Evolutionary conservation across 1,140 invertebrate genomes (phyloP).

Genomic region (Bombus waltoni): DNA sequence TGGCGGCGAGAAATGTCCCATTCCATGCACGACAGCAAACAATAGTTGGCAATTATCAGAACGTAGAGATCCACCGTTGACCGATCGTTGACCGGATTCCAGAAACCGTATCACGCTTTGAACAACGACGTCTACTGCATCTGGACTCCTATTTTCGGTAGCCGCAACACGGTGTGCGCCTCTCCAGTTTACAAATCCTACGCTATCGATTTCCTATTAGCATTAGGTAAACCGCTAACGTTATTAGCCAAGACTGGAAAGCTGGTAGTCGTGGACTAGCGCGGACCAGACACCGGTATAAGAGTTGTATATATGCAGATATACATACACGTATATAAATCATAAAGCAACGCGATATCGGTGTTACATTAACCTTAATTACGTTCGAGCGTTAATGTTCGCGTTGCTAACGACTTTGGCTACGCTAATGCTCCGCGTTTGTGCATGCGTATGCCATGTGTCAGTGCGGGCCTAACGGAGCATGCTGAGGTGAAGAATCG

Average conservation of each 20-base stretch:
- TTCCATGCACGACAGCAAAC: not conserved
- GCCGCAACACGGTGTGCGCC: slow-evolving; percentile 11
- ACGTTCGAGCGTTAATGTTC: slow-evolving; percentile 39
- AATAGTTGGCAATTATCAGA: slow-evolving; percentile 38
- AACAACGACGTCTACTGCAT: slow-evolving; percentile 33
- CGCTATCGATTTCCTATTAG: slow-evolving; percentile 52
- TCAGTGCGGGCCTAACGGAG: slow-evolving; percentile 11
- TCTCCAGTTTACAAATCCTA: slow-evolving; percentile 35
- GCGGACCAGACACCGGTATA: slow-evolving; percentile 1
- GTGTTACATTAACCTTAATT: slow-evolving; percentile 51
- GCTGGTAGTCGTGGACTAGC: not conserved
- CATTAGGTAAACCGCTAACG: slow-evolving; percentile 24
- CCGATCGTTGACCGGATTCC: slow-evolving; percentile 21
- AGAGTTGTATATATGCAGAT: not conserved
- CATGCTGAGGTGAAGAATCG: not conserved
- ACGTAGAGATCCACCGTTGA: not conserved
- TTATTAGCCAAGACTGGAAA: slow-evolving; percentile 29
- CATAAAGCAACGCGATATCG: slow-evolving; percentile 25
- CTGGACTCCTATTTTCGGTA: slow-evolving; percentile 13
- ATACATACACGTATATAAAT: not conserved
- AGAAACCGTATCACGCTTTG: slow-evolving; percentile 14
- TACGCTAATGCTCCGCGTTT: slow-evolving; percentile 22
- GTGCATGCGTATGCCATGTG: slow-evolving; percentile 19
- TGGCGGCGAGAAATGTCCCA: not conserved
- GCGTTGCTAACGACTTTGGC: slow-evolving; percentile 33